Evolutionary conservation across 2,113 vertebrate species (phyloP).

Genomic region (Sylvietta virens): DNA sequence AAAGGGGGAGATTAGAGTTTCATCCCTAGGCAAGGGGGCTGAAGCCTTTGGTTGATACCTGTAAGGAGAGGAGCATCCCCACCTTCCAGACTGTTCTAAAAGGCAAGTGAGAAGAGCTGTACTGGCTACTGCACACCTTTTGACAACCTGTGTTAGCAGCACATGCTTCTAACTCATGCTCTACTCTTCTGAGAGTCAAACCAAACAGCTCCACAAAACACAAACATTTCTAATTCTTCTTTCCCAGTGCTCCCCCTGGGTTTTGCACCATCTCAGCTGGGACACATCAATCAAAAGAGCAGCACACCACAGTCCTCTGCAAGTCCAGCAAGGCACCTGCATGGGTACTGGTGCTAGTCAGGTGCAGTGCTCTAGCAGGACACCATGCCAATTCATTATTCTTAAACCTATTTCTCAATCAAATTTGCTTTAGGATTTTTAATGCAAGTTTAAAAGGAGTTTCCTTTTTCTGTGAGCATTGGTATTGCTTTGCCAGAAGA

Average conservation of each 20-base stretch:
- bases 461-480: not conserved
- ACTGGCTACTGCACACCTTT: accelerated
- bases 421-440: not conserved
- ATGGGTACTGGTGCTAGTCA: not conserved
- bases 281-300: accelerated
- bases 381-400: not conserved
- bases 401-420: not conserved
- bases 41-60: not conserved
- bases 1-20: not conserved
- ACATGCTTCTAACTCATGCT: not conserved
- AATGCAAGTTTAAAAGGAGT: not conserved
- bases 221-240: not conserved
- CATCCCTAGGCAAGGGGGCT: not conserved
- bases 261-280: not conserved
- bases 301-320: not conserved
- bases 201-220: not conserved
- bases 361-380: not conserved
- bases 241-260: accelerated
- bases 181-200: not conserved
- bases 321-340: not conserved
- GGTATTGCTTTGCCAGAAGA: not conserved
- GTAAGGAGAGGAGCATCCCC: not conserved
- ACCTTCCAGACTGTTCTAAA: not conserved
- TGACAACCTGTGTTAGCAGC: not conserved
- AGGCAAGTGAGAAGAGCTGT: not conserved